phyloP scores from a whole-genome alignment of 2,797 vertebrate species.

The Lutjanus campechanus region DNA sequence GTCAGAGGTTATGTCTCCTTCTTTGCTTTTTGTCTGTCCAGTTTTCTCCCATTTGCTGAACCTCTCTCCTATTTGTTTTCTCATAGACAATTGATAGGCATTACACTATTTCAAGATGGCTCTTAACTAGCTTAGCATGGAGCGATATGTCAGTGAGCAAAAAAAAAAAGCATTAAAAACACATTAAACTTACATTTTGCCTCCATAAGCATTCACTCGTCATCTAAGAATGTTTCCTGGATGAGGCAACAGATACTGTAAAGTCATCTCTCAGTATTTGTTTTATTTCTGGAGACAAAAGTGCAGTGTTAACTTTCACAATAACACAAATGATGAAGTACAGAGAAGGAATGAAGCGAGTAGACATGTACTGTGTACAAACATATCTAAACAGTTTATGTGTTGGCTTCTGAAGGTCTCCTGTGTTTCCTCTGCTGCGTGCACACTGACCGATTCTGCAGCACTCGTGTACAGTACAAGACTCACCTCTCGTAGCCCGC shows the following conservation, averaged over 20 bases:
- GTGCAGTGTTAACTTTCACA: conserved; percentile 6
- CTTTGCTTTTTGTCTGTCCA: conserved; percentile 36
- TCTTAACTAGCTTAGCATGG: conserved; percentile 5
- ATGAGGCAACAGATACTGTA: conserved; percentile 16
- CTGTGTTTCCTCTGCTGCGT: conserved; percentile 40
- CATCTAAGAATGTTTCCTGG: conserved; percentile 3
- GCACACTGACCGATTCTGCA: conserved; percentile 41
- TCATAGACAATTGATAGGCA: conserved; percentile 9
- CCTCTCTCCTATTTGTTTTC: conserved; percentile 33
- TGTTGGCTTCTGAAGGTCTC: conserved; percentile 36
- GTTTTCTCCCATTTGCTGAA: conserved; percentile 1
- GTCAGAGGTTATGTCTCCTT: conserved; percentile 45
- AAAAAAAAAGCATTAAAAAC: conserved; percentile 46
- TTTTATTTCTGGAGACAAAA: conserved; percentile 32
- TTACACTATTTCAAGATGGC: conserved; percentile 44
- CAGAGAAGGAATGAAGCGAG: conserved; percentile 31
- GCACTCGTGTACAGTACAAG: conserved; percentile 41
- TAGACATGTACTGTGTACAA: conserved; percentile 39
- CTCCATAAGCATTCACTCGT: neutral
- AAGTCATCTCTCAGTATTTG: conserved; percentile 14
- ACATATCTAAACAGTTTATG: conserved; percentile 60
- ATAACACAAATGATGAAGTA: conserved; percentile 27
- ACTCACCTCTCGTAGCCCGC: conserved; percentile 14
- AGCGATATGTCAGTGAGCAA: conserved; percentile 17
- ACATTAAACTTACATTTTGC: conserved; percentile 13